A percentile compares a stretch with the other conserved stretches of the same genome.
Conservation (phyloP, 2,797 vertebrate species). For the Poeciliopsis paucimaculata region DNA sequence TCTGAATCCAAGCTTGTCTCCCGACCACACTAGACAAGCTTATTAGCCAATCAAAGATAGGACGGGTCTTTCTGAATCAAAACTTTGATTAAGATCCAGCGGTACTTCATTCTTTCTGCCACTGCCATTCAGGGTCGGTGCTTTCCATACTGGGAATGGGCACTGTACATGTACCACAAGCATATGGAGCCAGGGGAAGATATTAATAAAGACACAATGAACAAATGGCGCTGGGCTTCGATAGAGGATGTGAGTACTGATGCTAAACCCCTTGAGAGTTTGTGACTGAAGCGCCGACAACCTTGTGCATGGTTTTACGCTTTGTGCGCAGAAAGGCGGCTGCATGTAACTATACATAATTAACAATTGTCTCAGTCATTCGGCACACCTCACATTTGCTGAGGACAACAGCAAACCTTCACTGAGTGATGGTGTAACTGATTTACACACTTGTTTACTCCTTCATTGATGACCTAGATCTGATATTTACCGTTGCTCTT, state of each 20-base stretch:
- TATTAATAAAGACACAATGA: background rate
- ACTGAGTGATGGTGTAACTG: too few relatives aligned
- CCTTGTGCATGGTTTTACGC: background rate
- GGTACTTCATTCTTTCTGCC: background rate
- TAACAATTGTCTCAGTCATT: background rate
- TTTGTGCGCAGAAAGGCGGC: background rate
- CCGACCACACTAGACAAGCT: background rate
- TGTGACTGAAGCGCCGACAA: background rate
- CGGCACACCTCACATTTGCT: background rate
- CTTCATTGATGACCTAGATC: background rate
- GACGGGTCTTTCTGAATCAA: background rate
- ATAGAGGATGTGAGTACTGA: background rate
- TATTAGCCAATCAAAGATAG: background rate
- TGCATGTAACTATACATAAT: background rate
- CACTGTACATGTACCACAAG: background rate
- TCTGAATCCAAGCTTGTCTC: background rate
- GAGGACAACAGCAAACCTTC: too few relatives aligned
- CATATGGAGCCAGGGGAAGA: background rate
- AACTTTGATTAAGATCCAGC: background rate
- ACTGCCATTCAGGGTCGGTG: background rate
- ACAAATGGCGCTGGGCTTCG: background rate
- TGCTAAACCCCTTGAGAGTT: background rate
- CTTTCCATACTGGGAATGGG: too few relatives aligned
- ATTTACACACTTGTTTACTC: background rate
- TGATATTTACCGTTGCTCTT: background rate